Conservation (phyloP, 2,113 vertebrate species). For the Ginglymostoma cirratum region DNA sequence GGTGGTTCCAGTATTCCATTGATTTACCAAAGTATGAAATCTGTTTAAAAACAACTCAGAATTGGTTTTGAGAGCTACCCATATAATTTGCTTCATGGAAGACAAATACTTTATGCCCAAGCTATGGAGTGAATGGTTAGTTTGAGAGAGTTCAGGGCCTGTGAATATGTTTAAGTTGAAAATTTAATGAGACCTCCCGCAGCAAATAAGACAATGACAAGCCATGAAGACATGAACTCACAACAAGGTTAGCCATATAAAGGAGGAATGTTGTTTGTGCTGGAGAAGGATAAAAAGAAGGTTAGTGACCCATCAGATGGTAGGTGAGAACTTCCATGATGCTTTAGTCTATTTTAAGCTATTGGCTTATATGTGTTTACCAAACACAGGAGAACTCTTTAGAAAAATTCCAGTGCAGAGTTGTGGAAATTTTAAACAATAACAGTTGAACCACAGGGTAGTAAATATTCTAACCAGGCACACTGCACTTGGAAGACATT, state of each 20-base stretch:
- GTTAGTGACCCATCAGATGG: neutral
- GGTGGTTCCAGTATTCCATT: neutral
- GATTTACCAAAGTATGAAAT: neutral
- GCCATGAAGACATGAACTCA: neutral
- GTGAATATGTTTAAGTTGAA: neutral
- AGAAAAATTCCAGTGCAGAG: neutral
- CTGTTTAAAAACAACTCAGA: neutral
- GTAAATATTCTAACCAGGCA: neutral
- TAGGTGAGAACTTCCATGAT: neutral
- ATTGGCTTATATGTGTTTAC: neutral
- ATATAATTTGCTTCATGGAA: neutral
- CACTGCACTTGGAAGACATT: neutral
- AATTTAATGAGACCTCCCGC: neutral
- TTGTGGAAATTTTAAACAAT: neutral
- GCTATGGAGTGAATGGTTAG: neutral
- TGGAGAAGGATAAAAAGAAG: neutral
- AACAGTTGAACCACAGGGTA: neutral
- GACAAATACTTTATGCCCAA: neutral
- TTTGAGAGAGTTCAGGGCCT: neutral
- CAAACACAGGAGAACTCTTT: neutral
- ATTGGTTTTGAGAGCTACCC: neutral
- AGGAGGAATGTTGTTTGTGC: neutral
- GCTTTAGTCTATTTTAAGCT: neutral
- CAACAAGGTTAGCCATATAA: neutral
- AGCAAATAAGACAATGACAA: neutral